Evolutionary conservation across 2,888 invertebrate genomes (phyloP).

Genomic region (Petrolisthes manimaculis): DNA sequence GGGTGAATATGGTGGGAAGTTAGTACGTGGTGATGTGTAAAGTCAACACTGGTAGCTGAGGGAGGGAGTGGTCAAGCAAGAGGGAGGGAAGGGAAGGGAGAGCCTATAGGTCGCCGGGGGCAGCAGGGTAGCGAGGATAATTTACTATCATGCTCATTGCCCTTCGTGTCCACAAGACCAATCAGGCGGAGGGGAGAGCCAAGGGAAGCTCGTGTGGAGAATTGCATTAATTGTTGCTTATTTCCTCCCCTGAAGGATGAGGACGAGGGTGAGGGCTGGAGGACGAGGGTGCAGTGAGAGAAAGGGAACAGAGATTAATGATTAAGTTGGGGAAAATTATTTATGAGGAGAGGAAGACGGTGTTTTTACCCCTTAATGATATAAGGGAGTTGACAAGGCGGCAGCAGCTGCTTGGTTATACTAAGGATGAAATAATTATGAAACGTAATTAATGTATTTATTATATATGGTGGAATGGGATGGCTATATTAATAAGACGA

Average conservation of each 20-base stretch:
- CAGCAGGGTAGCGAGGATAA: constrained; percentile 31
- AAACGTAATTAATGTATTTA: too few relatives aligned
- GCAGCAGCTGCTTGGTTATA: too few relatives aligned
- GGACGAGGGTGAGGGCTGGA: constrained; percentile 32
- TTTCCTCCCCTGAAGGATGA: constrained; percentile 50
- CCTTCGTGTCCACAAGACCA: constrained; percentile 42
- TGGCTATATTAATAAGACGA: too few relatives aligned
- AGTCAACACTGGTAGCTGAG: constrained; percentile 15
- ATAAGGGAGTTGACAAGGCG: too few relatives aligned
- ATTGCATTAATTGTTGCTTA: constrained; percentile 53
- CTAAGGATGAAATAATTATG: too few relatives aligned
- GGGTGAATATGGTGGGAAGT: too few relatives aligned
- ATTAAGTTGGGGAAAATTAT: constrained; percentile 23
- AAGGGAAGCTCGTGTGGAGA: constrained; percentile 42
- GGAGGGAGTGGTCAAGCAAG: not conserved
- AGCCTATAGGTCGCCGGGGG: not conserved
- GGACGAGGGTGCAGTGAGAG: constrained; percentile 23
- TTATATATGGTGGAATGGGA: too few relatives aligned
- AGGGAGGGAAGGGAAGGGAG: not conserved
- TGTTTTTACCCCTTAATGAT: constrained; percentile 4
- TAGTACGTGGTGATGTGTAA: not conserved
- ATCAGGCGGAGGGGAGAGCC: constrained; percentile 42
- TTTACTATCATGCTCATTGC: constrained; percentile 44
- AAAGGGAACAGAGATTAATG: constrained; percentile 21
- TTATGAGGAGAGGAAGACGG: constrained; percentile 19